Evolutionary conservation across 2,888 invertebrate species (phyloP).

Genomic region (Eilema griseolum): DNA sequence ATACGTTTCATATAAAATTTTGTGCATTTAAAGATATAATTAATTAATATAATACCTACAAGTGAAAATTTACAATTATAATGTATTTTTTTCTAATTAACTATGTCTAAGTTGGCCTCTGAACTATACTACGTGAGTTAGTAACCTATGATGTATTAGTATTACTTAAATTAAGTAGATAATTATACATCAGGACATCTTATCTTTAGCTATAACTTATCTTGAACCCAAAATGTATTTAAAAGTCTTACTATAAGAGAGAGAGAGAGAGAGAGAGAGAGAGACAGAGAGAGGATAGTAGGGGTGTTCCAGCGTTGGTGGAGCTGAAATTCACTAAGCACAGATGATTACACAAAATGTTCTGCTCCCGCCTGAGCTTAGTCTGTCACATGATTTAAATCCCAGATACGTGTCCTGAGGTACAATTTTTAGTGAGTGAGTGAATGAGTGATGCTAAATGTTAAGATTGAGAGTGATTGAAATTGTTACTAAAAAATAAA

Average conservation of each 20-base stretch:
- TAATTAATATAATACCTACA: conserved; percentile 12
- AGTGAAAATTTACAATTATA: conserved; percentile 46
- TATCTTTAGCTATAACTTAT: no score
- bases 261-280: no score
- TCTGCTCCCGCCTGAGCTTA: no score
- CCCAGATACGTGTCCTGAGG: no score
- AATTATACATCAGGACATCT: no score
- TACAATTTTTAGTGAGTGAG: conserved; percentile 36
- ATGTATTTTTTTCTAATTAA: conserved; percentile 46
- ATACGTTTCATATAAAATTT: conserved; percentile 41
- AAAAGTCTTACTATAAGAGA: no score
- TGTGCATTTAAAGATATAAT: conserved; percentile 33
- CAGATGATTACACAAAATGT: no score
- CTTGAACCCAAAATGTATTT: no score
- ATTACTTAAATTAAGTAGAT: conserved; percentile 18
- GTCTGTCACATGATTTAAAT: no score
- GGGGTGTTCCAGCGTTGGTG: no score
- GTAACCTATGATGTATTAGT: conserved; percentile 35
- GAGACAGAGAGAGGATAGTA: no score
- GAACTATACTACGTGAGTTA: conserved; percentile 65
- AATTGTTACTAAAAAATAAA: neutral
- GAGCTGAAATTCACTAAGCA: no score
- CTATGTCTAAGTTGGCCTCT: conserved; percentile 82
- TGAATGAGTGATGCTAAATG: conserved; percentile 26
- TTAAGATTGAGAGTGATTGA: conserved; percentile 24